phyloP scores from a whole-genome alignment of 2,888 invertebrate species.

The Drosophila monieri region DNA sequence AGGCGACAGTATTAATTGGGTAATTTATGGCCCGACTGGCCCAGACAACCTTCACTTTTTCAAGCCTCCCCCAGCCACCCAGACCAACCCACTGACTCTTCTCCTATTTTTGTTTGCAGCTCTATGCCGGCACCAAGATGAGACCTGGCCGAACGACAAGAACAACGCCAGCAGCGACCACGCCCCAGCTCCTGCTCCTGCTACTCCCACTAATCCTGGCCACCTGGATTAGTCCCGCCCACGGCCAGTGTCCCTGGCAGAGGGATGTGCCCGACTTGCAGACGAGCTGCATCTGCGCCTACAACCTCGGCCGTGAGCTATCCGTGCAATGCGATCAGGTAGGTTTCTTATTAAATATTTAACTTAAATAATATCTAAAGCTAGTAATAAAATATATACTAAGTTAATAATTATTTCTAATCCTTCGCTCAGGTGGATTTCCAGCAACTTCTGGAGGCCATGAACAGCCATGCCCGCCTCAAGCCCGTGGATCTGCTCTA shows the following conservation, averaged over 20 bases:
- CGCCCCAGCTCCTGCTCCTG: conserved; percentile 48
- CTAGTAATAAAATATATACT: no score
- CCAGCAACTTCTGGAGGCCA: conserved; percentile 88
- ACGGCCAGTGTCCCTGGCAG: conserved; percentile 93
- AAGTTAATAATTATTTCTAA: neutral
- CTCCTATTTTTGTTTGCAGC: conserved; percentile 41
- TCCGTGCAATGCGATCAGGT: conserved; percentile 95
- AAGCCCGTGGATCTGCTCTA: conserved; percentile 92
- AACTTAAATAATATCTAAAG: no score
- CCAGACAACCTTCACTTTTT: conserved; percentile 40
- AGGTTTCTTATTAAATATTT: neutral
- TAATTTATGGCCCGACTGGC: conserved; percentile 57
- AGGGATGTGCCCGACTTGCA: conserved; percentile 90
- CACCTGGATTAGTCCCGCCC: conserved; percentile 11
- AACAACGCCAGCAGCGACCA: conserved; percentile 40
- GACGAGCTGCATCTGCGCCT: conserved; percentile 94
- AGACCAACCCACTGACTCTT: conserved; percentile 10
- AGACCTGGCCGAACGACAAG: conserved; percentile 53
- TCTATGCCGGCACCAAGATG: conserved; percentile 72
- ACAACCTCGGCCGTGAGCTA: conserved; percentile 92
- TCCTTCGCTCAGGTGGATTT: conserved; percentile 88
- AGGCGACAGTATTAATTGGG: conserved; percentile 58
- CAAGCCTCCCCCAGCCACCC: neutral
- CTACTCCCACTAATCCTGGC: conserved; percentile 46
- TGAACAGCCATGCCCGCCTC: conserved; percentile 88